A percentile compares a stretch with the other conserved stretches of the same genome.
Conservation (phyloP, 2,113 vertebrate genomes). For the Anguilla japonica region DNA sequence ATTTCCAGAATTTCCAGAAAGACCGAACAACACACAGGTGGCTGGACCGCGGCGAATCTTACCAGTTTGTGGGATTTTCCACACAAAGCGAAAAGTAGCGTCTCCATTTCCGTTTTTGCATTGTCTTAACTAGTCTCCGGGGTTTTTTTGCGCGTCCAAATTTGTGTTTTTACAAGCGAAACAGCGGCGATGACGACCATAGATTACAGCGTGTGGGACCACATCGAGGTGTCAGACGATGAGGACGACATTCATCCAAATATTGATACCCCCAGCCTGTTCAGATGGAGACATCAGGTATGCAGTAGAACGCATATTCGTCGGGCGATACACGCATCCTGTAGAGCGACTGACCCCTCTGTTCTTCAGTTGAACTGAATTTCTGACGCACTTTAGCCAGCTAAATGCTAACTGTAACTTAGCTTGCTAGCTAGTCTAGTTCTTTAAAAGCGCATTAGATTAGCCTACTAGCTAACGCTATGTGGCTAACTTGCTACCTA, state of each 20-base stretch:
- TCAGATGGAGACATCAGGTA: conserved; percentile 91
- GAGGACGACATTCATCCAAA: conserved; percentile 85
- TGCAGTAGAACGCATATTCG: background rate
- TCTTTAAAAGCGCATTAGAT: background rate
- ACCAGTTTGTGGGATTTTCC: background rate
- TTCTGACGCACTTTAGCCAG: background rate
- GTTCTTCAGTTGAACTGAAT: background rate
- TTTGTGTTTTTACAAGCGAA: background rate
- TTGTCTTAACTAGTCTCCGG: background rate
- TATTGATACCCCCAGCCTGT: conserved; percentile 87
- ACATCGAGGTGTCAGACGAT: conserved; percentile 89
- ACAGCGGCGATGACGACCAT: conserved; percentile 70
- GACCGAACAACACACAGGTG: background rate
- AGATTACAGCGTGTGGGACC: conserved; percentile 90
- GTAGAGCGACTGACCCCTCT: background rate
- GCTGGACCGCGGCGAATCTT: background rate
- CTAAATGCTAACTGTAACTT: background rate
- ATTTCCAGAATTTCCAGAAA: conserved; percentile 25
- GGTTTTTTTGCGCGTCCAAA: background rate
- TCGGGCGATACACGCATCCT: background rate
- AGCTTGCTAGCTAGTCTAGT: background rate
- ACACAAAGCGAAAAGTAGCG: background rate
- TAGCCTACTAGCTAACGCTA: background rate
- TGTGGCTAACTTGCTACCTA: background rate
- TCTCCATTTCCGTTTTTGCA: background rate